These are phyloP conservation scores for Drosophila borealis DNA, from an alignment of 2,888 invertebrate genomes.

Conservation along the genomic window DNA sequence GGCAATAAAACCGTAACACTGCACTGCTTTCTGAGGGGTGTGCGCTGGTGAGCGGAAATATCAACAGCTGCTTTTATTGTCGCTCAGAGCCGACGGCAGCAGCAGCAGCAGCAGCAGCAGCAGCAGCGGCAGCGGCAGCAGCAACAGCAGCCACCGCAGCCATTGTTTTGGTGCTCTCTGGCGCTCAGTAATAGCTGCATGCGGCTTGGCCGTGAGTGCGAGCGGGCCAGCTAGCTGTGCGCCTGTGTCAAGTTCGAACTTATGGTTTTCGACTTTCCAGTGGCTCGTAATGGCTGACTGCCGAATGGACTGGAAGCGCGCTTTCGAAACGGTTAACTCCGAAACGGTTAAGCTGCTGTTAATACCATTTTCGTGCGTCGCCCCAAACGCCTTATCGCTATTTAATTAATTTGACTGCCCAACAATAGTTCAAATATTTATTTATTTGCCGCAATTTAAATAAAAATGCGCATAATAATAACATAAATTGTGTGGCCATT, in stretches of 20 bases:
- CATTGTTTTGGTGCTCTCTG: constrained; percentile 61
- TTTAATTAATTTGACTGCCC: constrained; percentile 59
- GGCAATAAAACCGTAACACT: constrained; percentile 73
- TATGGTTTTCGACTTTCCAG: constrained; percentile 56
- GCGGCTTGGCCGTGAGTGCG: constrained; percentile 31
- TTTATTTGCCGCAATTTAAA: constrained; percentile 43
- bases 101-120: neutral
- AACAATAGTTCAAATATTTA: constrained; percentile 44
- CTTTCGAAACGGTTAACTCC: constrained; percentile 67
- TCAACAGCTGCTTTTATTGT: constrained; percentile 72
- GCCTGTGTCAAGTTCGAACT: constrained; percentile 48
- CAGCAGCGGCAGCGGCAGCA: constrained; percentile 1
- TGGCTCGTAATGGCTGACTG: constrained; percentile 69
- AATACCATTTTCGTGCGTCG: neutral
- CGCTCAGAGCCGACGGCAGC: constrained; percentile 62
- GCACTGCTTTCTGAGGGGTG: neutral
- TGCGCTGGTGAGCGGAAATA: constrained; percentile 62
- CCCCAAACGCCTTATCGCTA: constrained; percentile 39
- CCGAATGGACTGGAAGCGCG: constrained; percentile 54
- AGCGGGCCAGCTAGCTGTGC: constrained; percentile 48
- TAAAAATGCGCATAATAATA: constrained; percentile 70
- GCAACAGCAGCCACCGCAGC: constrained; percentile 55
- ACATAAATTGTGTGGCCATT: constrained; percentile 61
- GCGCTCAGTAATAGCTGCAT: neutral
- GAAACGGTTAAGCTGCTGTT: constrained; percentile 53